These are phyloP conservation scores for Mesorhabditis sp. DNA, from an alignment of 2,888 invertebrate species.

Conservation along the genomic window DNA sequence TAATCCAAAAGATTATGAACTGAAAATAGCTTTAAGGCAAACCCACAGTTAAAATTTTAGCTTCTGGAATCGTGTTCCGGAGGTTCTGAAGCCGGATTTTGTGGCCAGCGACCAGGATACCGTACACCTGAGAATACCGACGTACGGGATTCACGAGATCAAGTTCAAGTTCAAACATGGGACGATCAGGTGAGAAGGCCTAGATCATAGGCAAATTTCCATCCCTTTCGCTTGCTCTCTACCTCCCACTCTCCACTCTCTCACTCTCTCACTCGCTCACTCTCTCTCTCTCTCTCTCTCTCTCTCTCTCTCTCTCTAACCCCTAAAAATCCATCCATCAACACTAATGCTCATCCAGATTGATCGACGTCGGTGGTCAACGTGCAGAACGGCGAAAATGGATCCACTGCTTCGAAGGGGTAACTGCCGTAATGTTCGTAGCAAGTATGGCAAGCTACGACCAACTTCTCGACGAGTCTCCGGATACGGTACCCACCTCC, in stretches of 20 bases:
- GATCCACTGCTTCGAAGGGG: constrained; percentile 6
- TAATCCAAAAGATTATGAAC: too few relatives aligned
- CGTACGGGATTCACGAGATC: constrained; percentile 6
- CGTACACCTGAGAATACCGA: constrained; percentile 6
- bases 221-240: too few relatives aligned
- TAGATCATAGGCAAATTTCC: too few relatives aligned
- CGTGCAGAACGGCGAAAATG: constrained; percentile 3
- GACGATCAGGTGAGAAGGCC: neutral
- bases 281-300: too few relatives aligned
- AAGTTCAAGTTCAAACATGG: constrained; percentile 1
- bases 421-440: neutral
- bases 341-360: neutral
- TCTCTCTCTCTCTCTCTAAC: too few relatives aligned
- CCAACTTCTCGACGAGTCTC: neutral
- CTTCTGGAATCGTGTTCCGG: neutral
- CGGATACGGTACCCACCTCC: neutral
- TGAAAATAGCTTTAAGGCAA: neutral
- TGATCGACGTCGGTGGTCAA: constrained; percentile 6
- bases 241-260: too few relatives aligned
- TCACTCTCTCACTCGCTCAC: too few relatives aligned
- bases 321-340: too few relatives aligned
- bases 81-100: neutral
- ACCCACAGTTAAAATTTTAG: neutral
- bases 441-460: constrained; percentile 1
- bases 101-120: constrained; percentile 3